phyloP scores from a whole-genome alignment of 2,113 vertebrate genomes.

The Xiphophorus hellerii region DNA sequence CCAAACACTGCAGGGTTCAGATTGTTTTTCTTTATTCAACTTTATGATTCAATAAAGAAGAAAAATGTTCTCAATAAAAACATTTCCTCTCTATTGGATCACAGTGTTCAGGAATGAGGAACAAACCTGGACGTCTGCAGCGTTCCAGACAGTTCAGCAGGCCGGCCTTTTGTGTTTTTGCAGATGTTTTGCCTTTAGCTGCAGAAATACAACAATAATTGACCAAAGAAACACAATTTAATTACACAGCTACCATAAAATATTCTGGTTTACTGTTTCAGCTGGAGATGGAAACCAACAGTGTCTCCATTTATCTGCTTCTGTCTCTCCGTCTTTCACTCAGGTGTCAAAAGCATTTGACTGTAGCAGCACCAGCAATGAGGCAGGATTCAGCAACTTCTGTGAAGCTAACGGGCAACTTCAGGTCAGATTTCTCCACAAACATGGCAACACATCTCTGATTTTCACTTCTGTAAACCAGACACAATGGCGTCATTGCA shows the following conservation, averaged over 20 bases:
- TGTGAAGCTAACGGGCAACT: conserved; percentile 22
- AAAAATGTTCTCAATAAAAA: neutral
- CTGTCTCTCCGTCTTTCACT: conserved; percentile 26
- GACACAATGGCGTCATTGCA: conserved; percentile 11
- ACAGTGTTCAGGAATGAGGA: neutral
- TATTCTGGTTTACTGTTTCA: neutral
- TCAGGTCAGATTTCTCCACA: conserved; percentile 43
- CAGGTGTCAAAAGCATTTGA: conserved; percentile 53
- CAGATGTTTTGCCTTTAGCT: neutral
- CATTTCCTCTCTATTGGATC: neutral
- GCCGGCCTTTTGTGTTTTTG: neutral
- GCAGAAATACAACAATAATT: neutral
- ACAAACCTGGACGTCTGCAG: neutral
- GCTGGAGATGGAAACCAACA: neutral
- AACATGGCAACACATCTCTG: neutral
- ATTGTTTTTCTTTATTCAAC: neutral
- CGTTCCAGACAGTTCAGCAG: neutral
- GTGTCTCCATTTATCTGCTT: conserved; percentile 8
- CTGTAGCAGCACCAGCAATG: conserved; percentile 2
- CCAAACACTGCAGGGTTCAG: neutral
- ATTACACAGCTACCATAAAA: neutral
- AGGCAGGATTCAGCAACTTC: conserved; percentile 4
- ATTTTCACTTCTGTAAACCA: neutral
- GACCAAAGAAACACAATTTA: neutral
- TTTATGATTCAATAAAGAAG: neutral